Conservation (phyloP, 2,888 invertebrate species). For the Gymnosoma rotundatum region DNA sequence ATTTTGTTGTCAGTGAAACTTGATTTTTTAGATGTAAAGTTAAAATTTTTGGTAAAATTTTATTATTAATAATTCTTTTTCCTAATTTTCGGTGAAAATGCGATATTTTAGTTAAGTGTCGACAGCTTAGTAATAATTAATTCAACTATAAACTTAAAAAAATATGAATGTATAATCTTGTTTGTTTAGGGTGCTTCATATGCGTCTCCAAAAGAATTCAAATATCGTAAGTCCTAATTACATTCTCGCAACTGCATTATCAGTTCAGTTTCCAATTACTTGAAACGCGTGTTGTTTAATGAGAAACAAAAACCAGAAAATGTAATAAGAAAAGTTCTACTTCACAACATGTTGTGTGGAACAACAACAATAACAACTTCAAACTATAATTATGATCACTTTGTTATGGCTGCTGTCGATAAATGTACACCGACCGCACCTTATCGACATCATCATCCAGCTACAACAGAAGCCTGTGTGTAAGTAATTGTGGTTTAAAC, state of each 20-base stretch:
- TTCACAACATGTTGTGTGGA: conserved; percentile 23
- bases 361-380: conserved; percentile 8
- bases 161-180: too few species aligned
- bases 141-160: too few species aligned
- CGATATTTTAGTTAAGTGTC: too few species aligned
- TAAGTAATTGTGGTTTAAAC: conserved; percentile 50
- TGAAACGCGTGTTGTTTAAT: conserved; percentile 28
- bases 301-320: conserved; percentile 9
- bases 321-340: conserved; percentile 7
- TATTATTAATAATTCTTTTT: too few species aligned
- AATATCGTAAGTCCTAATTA: background rate
- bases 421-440: conserved; percentile 7
- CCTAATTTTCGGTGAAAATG: too few species aligned
- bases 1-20: too few species aligned
- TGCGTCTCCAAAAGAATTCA: background rate
- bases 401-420: conserved; percentile 27
- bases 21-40: too few species aligned
- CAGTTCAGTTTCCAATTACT: conserved; percentile 21
- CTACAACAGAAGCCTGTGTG: conserved; percentile 36
- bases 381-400: conserved; percentile 50
- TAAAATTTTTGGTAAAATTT: too few species aligned
- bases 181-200: background rate
- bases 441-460: background rate
- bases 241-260: conserved; percentile 27
- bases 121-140: too few species aligned